These are phyloP conservation scores for Octodon degus DNA, from an alignment of 2,113 vertebrate species.

Conservation along the genomic window DNA sequence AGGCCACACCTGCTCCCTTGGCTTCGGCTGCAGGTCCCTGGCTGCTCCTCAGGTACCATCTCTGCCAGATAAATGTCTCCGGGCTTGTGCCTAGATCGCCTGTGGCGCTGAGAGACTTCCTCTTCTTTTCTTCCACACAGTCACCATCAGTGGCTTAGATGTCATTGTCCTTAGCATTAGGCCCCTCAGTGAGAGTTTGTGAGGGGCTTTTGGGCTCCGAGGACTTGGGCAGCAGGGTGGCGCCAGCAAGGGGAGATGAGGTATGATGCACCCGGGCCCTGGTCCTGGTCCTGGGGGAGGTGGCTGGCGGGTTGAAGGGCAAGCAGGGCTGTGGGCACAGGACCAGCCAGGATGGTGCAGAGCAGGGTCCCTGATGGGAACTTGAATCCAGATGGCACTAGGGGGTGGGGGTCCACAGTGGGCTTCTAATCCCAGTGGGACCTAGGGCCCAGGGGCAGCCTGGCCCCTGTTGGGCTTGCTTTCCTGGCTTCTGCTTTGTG, in stretches of 20 bases:
- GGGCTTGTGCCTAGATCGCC: background rate
- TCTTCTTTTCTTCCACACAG: background rate
- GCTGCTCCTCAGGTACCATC: accelerated
- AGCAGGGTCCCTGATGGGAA: background rate
- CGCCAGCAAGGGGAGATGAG: background rate
- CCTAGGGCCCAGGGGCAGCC: background rate
- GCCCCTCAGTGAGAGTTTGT: background rate
- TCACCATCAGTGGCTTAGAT: background rate
- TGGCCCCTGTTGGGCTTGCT: background rate
- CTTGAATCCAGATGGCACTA: background rate
- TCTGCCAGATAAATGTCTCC: background rate
- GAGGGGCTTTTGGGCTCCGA: background rate
- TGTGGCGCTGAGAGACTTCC: background rate
- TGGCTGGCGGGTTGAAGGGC: background rate
- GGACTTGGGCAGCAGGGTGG: background rate
- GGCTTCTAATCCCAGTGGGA: background rate
- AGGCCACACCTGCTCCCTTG: accelerated
- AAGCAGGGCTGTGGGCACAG: background rate
- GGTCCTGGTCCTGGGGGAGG: background rate
- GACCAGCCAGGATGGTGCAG: background rate
- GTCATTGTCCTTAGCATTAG: background rate
- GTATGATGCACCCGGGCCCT: no score
- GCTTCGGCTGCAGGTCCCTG: background rate
- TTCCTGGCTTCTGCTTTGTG: background rate
- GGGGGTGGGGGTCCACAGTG: no score